Conservation (phyloP, 2,113 vertebrate genomes). For the Gasterosteus aculeatus region DNA sequence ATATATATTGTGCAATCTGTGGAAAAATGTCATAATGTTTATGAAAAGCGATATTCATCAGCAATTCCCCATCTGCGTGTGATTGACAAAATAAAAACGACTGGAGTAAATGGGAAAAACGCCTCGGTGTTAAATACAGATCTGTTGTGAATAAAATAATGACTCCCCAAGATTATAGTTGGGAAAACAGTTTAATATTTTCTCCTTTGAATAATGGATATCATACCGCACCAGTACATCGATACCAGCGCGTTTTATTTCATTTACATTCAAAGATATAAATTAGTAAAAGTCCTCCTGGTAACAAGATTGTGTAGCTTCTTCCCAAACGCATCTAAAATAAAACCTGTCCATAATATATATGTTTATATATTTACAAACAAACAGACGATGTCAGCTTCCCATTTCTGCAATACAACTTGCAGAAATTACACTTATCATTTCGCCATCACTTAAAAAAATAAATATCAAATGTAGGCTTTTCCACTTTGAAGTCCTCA, state of each 20-base stretch:
- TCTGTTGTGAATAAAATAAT: slow-evolving; percentile 54
- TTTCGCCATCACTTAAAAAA: slow-evolving; percentile 95
- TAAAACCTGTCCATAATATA: slow-evolving; percentile 94
- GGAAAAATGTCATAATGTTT: slow-evolving; percentile 65
- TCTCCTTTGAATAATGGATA: slow-evolving; percentile 78
- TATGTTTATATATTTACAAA: slow-evolving; percentile 94
- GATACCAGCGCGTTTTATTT: slow-evolving; percentile 87
- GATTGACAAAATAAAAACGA: slow-evolving; percentile 47
- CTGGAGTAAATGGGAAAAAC: slow-evolving; percentile 23
- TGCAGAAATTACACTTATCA: slow-evolving; percentile 99
- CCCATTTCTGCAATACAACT: slow-evolving; percentile 99
- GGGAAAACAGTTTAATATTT: slow-evolving; percentile 80
- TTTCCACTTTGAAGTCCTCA: slow-evolving; percentile 94
- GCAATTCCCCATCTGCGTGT: slow-evolving; percentile 61
- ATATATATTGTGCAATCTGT: slow-evolving; percentile 73
- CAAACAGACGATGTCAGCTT: slow-evolving; percentile 84
- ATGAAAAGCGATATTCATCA: slow-evolving; percentile 66
- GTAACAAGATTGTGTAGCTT: slow-evolving; percentile 94
- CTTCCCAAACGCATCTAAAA: slow-evolving; percentile 88
- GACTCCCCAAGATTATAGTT: slow-evolving; percentile 65
- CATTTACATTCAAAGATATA: slow-evolving; percentile 99
- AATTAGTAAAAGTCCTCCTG: slow-evolving; percentile 97
- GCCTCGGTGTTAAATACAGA: slow-evolving; percentile 33
- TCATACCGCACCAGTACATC: slow-evolving; percentile 80
- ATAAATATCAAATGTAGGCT: slow-evolving; percentile 99